phyloP scores from a whole-genome alignment of 64 coral and sea anemone genomes.

The Anthopleura sola region DNA sequence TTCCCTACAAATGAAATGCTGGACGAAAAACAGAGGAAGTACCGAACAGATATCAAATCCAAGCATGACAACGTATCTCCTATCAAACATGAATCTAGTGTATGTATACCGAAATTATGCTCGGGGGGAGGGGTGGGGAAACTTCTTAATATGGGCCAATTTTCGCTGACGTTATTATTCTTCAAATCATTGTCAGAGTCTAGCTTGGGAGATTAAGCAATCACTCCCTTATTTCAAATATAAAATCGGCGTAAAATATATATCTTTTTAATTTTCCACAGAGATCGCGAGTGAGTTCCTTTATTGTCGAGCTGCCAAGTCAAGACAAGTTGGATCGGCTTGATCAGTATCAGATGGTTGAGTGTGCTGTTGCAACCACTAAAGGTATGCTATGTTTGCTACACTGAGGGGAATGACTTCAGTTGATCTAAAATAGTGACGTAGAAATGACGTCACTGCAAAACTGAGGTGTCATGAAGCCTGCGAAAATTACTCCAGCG shows the following conservation, averaged over 20 bases:
- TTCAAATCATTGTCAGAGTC: too few species aligned
- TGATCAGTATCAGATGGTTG: slow-evolving; percentile 84
- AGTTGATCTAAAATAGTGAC: too few species aligned
- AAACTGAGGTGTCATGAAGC: too few species aligned
- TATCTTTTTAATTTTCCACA: neutral
- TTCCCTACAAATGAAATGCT: slow-evolving; percentile 38
- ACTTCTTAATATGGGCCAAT: too few species aligned
- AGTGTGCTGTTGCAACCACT: slow-evolving; percentile 76
- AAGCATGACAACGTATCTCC: neutral
- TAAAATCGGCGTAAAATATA: too few species aligned
- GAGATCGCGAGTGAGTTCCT: slow-evolving; percentile 78
- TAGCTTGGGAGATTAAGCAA: too few species aligned
- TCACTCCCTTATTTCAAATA: too few species aligned
- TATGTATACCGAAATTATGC: slow-evolving; percentile 7
- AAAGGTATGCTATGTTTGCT: slow-evolving; percentile 33
- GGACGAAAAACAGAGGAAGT: slow-evolving; percentile 47
- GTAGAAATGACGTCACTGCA: too few species aligned
- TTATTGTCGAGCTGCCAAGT: slow-evolving; percentile 77
- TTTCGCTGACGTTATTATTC: too few species aligned
- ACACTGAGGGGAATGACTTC: too few species aligned
- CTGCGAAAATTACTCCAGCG: too few species aligned
- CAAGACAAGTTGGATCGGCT: slow-evolving; percentile 69
- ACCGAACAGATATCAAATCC: neutral
- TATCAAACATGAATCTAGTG: slow-evolving; percentile 31
- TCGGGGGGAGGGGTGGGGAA: neutral